A percentile compares a stretch with the other conserved stretches of the same genome.
Conservation (phyloP, 2,888 invertebrate species). For the Sialis lutaria region DNA sequence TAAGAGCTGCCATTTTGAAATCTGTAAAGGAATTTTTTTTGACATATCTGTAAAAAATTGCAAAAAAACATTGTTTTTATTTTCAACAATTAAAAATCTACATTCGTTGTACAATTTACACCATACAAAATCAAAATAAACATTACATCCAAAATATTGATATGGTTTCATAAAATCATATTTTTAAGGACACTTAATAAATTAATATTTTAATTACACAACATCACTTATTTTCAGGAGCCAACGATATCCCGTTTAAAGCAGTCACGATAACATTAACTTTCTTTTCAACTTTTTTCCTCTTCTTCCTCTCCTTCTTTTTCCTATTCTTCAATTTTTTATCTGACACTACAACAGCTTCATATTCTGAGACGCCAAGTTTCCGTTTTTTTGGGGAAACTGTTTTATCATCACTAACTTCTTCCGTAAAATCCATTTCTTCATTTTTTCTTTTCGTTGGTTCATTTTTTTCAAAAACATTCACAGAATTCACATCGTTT, state of each 20-base stretch:
- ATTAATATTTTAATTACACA: too few relatives aligned
- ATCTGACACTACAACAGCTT: background rate
- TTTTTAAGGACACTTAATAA: too few relatives aligned
- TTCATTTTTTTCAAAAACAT: background rate
- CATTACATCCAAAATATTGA: too few relatives aligned
- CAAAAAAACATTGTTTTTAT: too few relatives aligned
- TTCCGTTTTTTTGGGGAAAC: background rate
- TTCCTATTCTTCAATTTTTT: background rate
- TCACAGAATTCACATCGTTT: background rate
- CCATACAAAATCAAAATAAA: too few relatives aligned
- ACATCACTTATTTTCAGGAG: too few relatives aligned
- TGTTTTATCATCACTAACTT: background rate
- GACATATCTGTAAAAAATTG: too few relatives aligned
- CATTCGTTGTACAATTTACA: too few relatives aligned
- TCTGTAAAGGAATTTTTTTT: too few relatives aligned
- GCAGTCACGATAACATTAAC: conserved; percentile 18
- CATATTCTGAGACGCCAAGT: background rate
- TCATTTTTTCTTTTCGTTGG: background rate
- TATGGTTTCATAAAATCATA: too few relatives aligned
- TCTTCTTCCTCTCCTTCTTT: background rate
- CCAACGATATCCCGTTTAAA: conserved; percentile 13
- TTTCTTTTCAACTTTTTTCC: conserved; percentile 9
- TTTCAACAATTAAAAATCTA: too few relatives aligned
- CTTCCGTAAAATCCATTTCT: background rate
- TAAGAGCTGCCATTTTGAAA: too few relatives aligned